Evolutionary conservation across 2,113 vertebrate genomes (phyloP), one percentile per base, ranked within the genome.

Genomic region (Mastomys natalensis): DNA sequence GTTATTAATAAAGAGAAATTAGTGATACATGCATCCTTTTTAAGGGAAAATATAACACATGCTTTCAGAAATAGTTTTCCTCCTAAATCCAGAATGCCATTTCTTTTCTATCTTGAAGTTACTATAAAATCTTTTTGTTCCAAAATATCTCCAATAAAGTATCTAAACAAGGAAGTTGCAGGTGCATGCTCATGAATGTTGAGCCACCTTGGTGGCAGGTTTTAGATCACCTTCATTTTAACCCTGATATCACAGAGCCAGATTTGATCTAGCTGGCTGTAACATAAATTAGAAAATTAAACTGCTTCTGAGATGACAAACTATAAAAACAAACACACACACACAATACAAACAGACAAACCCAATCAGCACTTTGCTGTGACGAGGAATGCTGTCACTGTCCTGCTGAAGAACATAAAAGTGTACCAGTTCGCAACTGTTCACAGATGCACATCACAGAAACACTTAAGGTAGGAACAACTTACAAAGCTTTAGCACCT

Each of bases 241-340:
- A 80, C 24, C 34, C 16, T 60, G 29, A 76, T n/a, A 86, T 94
- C 58, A 72, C 31, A 94, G 48, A 40, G 53, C 51, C 37, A 95
- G 7, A 15, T 43, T 0, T 95, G 84, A 37, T 40, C 76, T 77
- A 93, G 51, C 26, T 81, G 34, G 11, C 31, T 96, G 31, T 64
- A 73, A 22, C 58, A 31, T 45, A 94, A 93, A 80, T 81, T 84
- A 74, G 66, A 89, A 87, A 95, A 96, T 92, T 55, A 89, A 84
- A 91, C 1, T 87, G 34, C 12, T 45, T 80, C 43, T 55, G 68
- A 24, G 5, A 87, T 21, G 70, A 40, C 16, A 93, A 91, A 87
- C 87, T 64, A 91, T 45, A 94, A 94, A 92, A 15, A 81, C 74
- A n/a, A 48, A 80, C 11, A 40, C n/a, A 66, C 31, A 78, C 26